These are phyloP conservation scores for Pseudomyrmex pallidus DNA, from an alignment of 1,140 invertebrate species.

Conservation along the genomic window DNA sequence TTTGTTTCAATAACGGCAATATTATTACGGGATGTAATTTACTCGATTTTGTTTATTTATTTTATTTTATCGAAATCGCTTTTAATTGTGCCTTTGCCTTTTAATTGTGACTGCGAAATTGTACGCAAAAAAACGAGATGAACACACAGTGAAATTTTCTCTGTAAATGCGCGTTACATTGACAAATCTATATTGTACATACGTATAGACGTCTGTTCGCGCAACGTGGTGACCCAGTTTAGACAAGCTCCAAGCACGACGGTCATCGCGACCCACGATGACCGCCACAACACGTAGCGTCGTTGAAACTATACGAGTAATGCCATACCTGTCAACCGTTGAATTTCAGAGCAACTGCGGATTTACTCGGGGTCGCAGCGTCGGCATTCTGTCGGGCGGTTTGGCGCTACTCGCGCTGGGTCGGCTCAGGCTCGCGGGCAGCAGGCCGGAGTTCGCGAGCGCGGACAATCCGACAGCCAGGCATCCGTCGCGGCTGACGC, in stretches of 20 bases:
- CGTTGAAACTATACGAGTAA: neutral
- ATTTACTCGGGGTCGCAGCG: conserved; percentile 71
- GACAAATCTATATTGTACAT: neutral
- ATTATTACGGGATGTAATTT: too few relatives aligned
- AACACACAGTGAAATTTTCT: neutral
- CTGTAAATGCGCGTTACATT: too few relatives aligned
- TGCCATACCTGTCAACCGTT: conserved; percentile 23
- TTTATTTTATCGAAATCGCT: too few relatives aligned
- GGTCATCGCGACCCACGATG: neutral
- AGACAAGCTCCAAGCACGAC: neutral
- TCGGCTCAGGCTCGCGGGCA: conserved; percentile 80
- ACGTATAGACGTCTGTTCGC: neutral
- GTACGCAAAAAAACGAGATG: too few relatives aligned
- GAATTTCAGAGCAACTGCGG: conserved; percentile 73
- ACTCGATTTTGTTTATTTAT: too few relatives aligned
- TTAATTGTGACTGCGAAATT: too few relatives aligned
- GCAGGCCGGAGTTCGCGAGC: conserved; percentile 91
- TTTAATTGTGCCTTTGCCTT: too few relatives aligned
- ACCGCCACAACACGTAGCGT: too few relatives aligned
- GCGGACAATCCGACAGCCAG: conserved; percentile 96
- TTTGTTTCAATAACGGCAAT: too few relatives aligned
- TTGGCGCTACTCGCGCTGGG: conserved; percentile 81
- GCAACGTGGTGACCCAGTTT: neutral
- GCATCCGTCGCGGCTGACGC: conserved; percentile 89
- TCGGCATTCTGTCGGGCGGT: conserved; percentile 81